phyloP scores from a whole-genome alignment of 1,140 invertebrate genomes.

The Drosophila novamexicana region DNA sequence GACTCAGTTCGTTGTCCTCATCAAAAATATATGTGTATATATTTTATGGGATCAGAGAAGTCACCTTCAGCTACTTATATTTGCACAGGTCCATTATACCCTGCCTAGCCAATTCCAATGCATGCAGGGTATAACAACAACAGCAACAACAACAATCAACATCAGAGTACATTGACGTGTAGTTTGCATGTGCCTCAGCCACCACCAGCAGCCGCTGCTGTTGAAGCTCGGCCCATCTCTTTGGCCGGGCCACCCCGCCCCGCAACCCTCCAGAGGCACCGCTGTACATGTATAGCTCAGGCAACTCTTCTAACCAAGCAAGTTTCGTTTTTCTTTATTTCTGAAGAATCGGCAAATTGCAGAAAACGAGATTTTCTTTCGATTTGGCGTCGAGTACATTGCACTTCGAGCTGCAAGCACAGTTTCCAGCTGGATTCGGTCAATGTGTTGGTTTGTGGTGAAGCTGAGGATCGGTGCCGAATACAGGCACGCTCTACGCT shows the following conservation, averaged over 20 bases:
- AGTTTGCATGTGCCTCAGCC: slow-evolving; percentile 67
- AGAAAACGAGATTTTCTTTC: slow-evolving; percentile 74
- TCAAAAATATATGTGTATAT: no score
- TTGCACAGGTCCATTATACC: no score
- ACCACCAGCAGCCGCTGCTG: slow-evolving; percentile 16
- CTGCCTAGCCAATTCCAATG: no score
- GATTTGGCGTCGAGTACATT: slow-evolving; percentile 69
- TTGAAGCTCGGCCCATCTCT: slow-evolving; percentile 47
- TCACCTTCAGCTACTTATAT: no score
- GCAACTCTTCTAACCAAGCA: slow-evolving; percentile 55
- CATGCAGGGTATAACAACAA: slow-evolving; percentile 8
- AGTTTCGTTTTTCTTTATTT: slow-evolving; percentile 76
- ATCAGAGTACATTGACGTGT: slow-evolving; percentile 77
- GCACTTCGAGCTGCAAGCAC: slow-evolving; percentile 65
- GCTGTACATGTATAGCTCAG: slow-evolving; percentile 11
- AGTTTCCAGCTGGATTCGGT: slow-evolving; percentile 46
- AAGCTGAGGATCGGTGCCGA: slow-evolving; percentile 60
- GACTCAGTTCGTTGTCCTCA: no score
- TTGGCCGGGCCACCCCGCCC: slow-evolving; percentile 9
- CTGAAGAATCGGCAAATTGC: slow-evolving; percentile 79
- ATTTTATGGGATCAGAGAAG: no score
- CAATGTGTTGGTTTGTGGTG: slow-evolving; percentile 29
- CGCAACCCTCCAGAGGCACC: not conserved
- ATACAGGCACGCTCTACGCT: slow-evolving; percentile 61
- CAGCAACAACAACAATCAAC: slow-evolving; percentile 20